Evolutionary conservation across 92 coral and sea anemone genomes (phyloP).

Genomic region (Metridium senile): DNA sequence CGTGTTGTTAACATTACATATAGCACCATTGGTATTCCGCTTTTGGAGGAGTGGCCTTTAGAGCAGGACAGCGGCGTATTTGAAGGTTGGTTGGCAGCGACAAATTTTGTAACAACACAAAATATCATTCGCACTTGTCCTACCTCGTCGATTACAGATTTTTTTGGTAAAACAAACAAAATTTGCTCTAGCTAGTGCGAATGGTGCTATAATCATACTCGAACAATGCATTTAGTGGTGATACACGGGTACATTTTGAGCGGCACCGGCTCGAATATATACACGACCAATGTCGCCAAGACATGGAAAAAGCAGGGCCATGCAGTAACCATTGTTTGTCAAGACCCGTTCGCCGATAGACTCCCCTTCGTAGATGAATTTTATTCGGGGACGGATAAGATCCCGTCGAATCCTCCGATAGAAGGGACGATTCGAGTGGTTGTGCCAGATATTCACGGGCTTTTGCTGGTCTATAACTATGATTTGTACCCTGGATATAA

Average conservation of each 20-base stretch:
- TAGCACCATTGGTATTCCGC: too few species aligned
- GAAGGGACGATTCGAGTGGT: conserved; percentile 74
- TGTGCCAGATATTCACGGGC: conserved; percentile 83
- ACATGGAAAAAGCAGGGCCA: conserved; percentile 85
- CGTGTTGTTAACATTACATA: too few species aligned
- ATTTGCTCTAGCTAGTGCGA: too few species aligned
- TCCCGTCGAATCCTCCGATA: conserved; percentile 71
- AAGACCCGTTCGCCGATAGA: conserved; percentile 78
- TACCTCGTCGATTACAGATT: too few species aligned
- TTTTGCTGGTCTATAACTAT: conserved; percentile 82
- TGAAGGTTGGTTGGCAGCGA: too few species aligned
- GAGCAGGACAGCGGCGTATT: too few species aligned
- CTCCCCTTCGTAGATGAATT: conserved; percentile 82
- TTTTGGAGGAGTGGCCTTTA: too few species aligned
- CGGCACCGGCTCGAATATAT: conserved; percentile 84
- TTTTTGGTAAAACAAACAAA: too few species aligned
- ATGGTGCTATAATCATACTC: too few species aligned
- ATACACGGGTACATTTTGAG: conserved; percentile 84
- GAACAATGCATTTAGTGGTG: conserved; percentile 83
- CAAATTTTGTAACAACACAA: too few species aligned
- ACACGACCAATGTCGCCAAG: conserved; percentile 78
- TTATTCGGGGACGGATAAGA: conserved; percentile 54
- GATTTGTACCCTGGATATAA: conserved; percentile 73
- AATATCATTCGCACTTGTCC: too few species aligned
- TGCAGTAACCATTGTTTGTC: conserved; percentile 84